Evolutionary conservation across 1,140 invertebrate genomes (phyloP), one percentile per base, ranked within the genome.

Genomic region (Papilio machaon): DNA sequence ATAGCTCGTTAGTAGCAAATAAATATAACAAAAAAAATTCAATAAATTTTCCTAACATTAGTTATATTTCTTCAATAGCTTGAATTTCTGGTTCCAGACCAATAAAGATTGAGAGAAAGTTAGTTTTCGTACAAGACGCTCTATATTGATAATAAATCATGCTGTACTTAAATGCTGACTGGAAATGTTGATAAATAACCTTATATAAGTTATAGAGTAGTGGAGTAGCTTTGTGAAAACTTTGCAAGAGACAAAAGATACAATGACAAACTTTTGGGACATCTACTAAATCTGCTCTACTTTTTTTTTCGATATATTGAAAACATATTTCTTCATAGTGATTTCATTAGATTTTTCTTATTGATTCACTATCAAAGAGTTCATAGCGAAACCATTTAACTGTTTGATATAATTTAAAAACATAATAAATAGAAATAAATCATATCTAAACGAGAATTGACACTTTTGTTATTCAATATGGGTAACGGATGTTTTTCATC

Each of bases 121-220:
- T 52, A 52, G 49, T 30, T 64, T 64, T 64, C 23, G 60, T 11
- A 30, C 11, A 64, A 23, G 2, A 30, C 23, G 1, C 10, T 64
- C 23, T 23, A 23, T 64, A 64, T 64, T 64, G 11, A 64, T 30
- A 35, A 70, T 70, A 35, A 35, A 70, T 70, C 64, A 70, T 35
- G 5, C 23, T 70, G 64, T 35, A 35, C 64, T 35, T 35, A 17
- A 35, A 11, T 35, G 64, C 13, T 35, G 30, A 38, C 13, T 70
- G 64, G n/a, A 11, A 70, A 70, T 15, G 64, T 70, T 70, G 64
- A 70, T 70, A 70, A 70, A 70, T 70, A 67, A 67, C 23, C 30
- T 15, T 38, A 35, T 64, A 64, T 70, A 70, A 70, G 60, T 64
- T 64, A 64, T 15, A 30, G 23, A 64, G 60, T 5, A 64, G 11